Base-by-base conservation (phyloP, 1,140 invertebrate genomes). In the Nilaparvata lugens region DNA sequence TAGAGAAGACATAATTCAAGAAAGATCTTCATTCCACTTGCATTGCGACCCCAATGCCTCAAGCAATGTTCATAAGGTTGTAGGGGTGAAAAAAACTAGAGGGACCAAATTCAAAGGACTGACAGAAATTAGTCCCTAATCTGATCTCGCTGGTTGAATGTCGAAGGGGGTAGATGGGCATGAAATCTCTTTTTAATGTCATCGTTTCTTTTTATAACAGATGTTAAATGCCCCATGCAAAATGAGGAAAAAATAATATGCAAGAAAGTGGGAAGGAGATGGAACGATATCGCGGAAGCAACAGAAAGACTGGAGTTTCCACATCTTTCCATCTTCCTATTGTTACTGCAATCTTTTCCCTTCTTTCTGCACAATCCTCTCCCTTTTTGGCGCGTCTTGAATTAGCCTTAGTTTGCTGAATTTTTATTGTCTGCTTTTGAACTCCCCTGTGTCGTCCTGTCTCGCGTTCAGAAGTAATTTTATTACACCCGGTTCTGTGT, bases 121-220 rank as follows among this genome's bases (percentile, higher is more conserved):
- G 14, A 38, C 25, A 60, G 52, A 60, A 60, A 60, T 24, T 60
- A 52, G 45, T 52, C 57, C 56, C 56, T 54, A 53, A 58, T 58
- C 48, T 53, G 57, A 58, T 55, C 56, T 31, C 23, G 18, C 2
- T 25, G 38, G 52, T 42, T 24, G 19, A 13, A 31, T 16, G n/a
- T 48, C 31, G 23, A 62, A 42, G 52, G 35, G 53, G 54, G 54
- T 51, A 51, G 35, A 52, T 52, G 54, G 45, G 52, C 53, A 53
- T 38, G 54, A 64, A 64, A 64, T 64, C 63, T 64, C 63, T 64
- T 64, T 64, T 64, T 64, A 64, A 64, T 61, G 63, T 64, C 63
- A 64, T 64, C 63, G 61, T 62, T 65, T 53, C 57, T 25, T 58
- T 62, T 65, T 62, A 62, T 55, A 60, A 42, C 56, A 52, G 57